Evolutionary conservation across 92 coral and sea anemone species (phyloP), one percentile per base, ranked within the genome.

Genomic region (Actinostola sp.): DNA sequence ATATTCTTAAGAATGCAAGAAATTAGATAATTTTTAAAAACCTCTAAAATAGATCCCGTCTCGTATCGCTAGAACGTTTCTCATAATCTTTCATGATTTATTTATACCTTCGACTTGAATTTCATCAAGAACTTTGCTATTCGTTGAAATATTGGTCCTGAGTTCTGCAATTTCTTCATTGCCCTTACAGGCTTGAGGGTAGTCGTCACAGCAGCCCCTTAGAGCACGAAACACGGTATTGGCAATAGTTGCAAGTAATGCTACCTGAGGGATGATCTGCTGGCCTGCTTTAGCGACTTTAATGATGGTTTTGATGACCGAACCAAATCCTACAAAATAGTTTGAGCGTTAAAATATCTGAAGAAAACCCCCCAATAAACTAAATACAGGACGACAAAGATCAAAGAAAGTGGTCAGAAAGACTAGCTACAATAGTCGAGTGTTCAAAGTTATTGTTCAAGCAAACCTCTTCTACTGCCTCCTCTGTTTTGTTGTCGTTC

Each of bases 151-250:
- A 0, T 29, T 45, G 14, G 25, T 31, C 19, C 73, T 67, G 15
- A 67, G 73, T 14, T 49, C 34, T 8, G 27, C 31, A 2, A 67
- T 46, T 46, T 67, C 73, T 26, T 43, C 24, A 32, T 67, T 41
- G 1, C 73, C 73, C 28, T 49, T 39, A 14, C 73, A 67, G 6
- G 73, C 73, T n/a, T 46, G 41, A 8, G 73, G 73, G 44, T 21
- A 44, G 17, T 67, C 57, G 21, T 7, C 19, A 13, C 73, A 67
- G 23, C 73, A 67, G 16, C 73, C 73, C 6, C 30, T 14, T 9
- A 67, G 43, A 1, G 73, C 73, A 19, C 73, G 56, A 25, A 23
- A 45, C 17, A 67, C 60, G 2, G 73, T 67, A 27, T 67, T 67
- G 38, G 58, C 35, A 30, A 67, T 43, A 29, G 35, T 45, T 1